Percentiles rank a stretch among this genome's conserved stretches.
phyloP scores from a whole-genome alignment of 2,888 invertebrate species.

The Cyclophora punctaria region DNA sequence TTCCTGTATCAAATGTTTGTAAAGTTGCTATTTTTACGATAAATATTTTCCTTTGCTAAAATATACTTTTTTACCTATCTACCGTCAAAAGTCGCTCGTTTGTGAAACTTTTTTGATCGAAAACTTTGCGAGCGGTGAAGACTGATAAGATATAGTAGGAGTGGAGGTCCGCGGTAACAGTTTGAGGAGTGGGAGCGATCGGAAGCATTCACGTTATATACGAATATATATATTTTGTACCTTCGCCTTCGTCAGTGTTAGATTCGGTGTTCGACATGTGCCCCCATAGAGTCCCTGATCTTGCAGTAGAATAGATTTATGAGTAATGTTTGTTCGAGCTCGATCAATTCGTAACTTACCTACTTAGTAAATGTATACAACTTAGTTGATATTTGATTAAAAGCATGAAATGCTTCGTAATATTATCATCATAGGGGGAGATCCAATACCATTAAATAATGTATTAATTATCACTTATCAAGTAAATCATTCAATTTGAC shows the following conservation, averaged over 20 bases:
- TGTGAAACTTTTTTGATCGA: constrained; percentile 57
- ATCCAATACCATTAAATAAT: constrained; percentile 40
- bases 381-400: constrained; percentile 54
- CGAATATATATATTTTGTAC: constrained; percentile 30
- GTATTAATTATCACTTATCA: constrained; percentile 27
- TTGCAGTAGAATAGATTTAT: constrained; percentile 64
- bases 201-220: constrained; percentile 35
- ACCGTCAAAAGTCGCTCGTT: constrained; percentile 61
- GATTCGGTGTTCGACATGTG: constrained; percentile 61
- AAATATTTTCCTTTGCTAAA: constrained; percentile 50
- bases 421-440: constrained; percentile 45
- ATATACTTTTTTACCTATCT: constrained; percentile 46
- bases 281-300: constrained; percentile 55
- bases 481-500: constrained; percentile 33
- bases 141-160: constrained; percentile 69
- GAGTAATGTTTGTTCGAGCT: constrained; percentile 62
- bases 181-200: constrained; percentile 49
- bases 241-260: constrained; percentile 67
- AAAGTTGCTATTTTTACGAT: constrained; percentile 71
- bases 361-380: constrained; percentile 63
- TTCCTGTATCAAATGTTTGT: constrained; percentile 60
- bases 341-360: constrained; percentile 48
- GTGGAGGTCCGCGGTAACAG: constrained; percentile 58
- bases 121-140: constrained; percentile 70
- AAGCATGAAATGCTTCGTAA: constrained; percentile 65